Base-by-base conservation (phyloP, 2,888 invertebrate genomes). In the Elmis aenea region DNA sequence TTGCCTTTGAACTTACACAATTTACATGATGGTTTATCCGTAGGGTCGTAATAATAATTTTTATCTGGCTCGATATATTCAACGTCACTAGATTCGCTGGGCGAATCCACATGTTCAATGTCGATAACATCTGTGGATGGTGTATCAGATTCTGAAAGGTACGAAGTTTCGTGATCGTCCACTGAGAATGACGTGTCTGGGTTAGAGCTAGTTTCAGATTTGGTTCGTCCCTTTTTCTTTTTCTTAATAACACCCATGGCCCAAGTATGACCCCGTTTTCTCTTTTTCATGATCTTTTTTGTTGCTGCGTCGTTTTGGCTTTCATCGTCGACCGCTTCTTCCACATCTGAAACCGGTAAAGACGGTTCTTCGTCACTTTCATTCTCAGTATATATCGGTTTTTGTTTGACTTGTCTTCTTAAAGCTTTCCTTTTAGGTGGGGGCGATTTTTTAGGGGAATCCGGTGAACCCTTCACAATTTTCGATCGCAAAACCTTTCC, bases 1-100 rank as follows among this genome's bases (percentile, higher is more conserved):
- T 68, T 70, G 0, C 81, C 80, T 10, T 52, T 62, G 50, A 72
- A 81, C 0, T 57, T 42, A 55, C 85, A 85, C 6, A 81, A 58
- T 39, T 78, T 72, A 54, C 85, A 85, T 6, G 68, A 61, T 47
- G 75, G 74, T 15, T 55, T 60, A 2, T 51, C 55, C 24, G 62
- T 62, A 46, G 66, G 65, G 23, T 55, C 50, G 49, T 71, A 71
- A 44, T 70, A 73, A 48, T 75, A 73, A 3, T 55, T 54, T 48
- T 62, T 68, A 45, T 74, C 72, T 5, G 64, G 55, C 22, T 37
- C 33, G 2, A 38, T 13, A 11, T 30, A 38, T 3, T 25, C 20
- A 3, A 20, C 11, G n/a, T 43, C 38, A 3, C 8, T 29, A 5
- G 13, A 18, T 23, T 26, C 24, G n/a, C n/a, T n/a, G n/a, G n/a